phyloP scores from a whole-genome alignment of 2,888 invertebrate species.

The Sinelater perroti region DNA sequence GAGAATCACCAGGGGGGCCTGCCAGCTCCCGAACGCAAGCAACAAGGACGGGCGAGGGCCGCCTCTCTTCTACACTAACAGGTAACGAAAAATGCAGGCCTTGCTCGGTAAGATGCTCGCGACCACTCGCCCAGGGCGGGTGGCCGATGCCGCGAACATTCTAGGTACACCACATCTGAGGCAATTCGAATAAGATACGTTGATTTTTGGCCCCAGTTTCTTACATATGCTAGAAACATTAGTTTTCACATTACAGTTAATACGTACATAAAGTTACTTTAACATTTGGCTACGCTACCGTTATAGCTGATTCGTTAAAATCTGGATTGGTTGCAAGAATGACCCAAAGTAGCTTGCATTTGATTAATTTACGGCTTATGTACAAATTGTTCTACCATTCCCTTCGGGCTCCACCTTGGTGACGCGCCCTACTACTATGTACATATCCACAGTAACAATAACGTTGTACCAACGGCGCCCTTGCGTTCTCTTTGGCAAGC shows the following conservation, averaged over 20 bases:
- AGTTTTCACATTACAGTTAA: slow-evolving; percentile 39
- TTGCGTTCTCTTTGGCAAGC: slow-evolving; percentile 44
- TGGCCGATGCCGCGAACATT: slow-evolving; percentile 29
- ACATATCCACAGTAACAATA: slow-evolving; percentile 37
- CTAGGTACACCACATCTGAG: slow-evolving; percentile 50
- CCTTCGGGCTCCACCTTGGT: slow-evolving; percentile 15
- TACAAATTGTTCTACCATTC: slow-evolving; percentile 52
- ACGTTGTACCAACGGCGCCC: slow-evolving; percentile 43
- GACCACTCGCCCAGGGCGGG: too few relatives aligned
- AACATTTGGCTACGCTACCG: slow-evolving; percentile 36
- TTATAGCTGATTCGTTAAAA: slow-evolving; percentile 31
- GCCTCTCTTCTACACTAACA: slow-evolving; percentile 35
- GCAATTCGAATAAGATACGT: slow-evolving; percentile 58
- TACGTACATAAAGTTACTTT: slow-evolving; percentile 37
- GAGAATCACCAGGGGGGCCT: background rate
- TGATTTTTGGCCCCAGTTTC: slow-evolving; percentile 59
- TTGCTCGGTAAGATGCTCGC: slow-evolving; percentile 6
- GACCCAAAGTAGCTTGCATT: slow-evolving; percentile 42
- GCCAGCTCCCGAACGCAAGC: slow-evolving; percentile 14
- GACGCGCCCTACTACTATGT: too few relatives aligned
- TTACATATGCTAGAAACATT: slow-evolving; percentile 42
- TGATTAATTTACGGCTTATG: slow-evolving; percentile 46
- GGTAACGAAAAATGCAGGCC: slow-evolving; percentile 40
- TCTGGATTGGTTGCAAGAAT: slow-evolving; percentile 37
- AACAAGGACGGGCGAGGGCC: too few relatives aligned